phyloP scores from a whole-genome alignment of 2,113 vertebrate genomes.

The Mola mola region DNA sequence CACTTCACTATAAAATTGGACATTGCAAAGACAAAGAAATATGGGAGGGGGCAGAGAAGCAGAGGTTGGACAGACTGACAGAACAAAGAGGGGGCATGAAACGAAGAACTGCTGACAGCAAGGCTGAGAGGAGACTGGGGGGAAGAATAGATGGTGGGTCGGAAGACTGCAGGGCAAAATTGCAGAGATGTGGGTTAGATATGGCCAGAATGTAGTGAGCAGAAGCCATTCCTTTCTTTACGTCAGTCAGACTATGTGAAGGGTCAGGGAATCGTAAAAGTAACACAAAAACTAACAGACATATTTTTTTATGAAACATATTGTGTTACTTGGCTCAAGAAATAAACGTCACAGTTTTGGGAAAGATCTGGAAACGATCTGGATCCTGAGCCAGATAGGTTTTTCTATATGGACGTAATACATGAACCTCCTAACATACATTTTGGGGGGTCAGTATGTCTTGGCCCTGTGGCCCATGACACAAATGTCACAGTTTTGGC shows the following conservation, averaged over 20 bases:
- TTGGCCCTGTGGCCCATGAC: too few species aligned
- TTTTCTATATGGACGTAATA: too few species aligned
- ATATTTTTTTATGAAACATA: too few species aligned
- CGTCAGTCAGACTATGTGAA: constrained; percentile 1
- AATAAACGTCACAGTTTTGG: too few species aligned
- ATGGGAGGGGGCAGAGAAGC: not conserved
- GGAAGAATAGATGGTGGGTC: constrained; percentile 22
- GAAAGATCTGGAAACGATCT: too few species aligned
- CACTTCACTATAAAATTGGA: constrained; percentile 18
- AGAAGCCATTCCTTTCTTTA: constrained; percentile 35
- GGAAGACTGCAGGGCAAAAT: constrained; percentile 34
- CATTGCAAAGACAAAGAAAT: constrained; percentile 29
- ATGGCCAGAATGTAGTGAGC: constrained; percentile 34
- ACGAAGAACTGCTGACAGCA: constrained; percentile 38
- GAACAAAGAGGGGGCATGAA: constrained; percentile 10
- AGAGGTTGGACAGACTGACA: constrained; percentile 1
- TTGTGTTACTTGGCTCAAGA: too few species aligned
- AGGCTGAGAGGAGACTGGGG: constrained; percentile 27
- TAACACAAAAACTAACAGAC: too few species aligned
- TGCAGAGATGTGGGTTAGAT: constrained; percentile 34
- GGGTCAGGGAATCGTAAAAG: too few species aligned
- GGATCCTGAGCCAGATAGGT: too few species aligned
- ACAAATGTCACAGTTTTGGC: too few species aligned
- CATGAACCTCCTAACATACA: too few species aligned
- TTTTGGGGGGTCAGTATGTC: too few species aligned